Evolutionary conservation across 2,797 vertebrate genomes (phyloP).

Genomic region (Caiman crocodilus): DNA sequence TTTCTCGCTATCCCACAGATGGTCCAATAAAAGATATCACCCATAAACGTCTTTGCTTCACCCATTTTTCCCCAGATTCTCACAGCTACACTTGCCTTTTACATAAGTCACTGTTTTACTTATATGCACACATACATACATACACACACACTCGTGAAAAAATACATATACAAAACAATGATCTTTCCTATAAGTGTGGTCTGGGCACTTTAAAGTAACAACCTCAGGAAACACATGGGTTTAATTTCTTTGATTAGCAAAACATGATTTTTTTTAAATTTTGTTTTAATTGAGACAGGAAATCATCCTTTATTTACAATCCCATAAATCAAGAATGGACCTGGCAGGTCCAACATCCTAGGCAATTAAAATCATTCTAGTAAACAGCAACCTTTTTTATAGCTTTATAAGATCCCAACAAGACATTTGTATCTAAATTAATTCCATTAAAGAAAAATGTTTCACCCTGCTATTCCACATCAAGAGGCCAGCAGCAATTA

Average conservation of each 20-base stretch:
- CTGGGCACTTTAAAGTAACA: background rate
- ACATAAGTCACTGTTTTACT: background rate
- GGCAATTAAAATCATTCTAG: background rate
- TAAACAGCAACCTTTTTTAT: background rate
- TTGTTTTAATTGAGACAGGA: background rate
- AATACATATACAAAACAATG: too few relatives aligned
- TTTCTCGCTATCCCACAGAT: too few relatives aligned
- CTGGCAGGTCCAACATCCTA: background rate
- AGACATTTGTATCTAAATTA: too few relatives aligned
- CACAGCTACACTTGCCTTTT: background rate
- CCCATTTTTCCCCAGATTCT: too few relatives aligned
- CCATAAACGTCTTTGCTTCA: too few relatives aligned
- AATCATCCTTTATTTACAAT: background rate
- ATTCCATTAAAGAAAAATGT: background rate
- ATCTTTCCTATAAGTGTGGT: background rate
- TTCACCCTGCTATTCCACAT: background rate
- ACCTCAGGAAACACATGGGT: background rate
- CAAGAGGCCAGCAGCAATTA: background rate
- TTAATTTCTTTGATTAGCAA: background rate
- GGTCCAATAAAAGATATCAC: background rate
- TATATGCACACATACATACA: too few relatives aligned
- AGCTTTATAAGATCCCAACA: background rate
- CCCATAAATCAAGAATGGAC: background rate
- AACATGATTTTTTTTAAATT: background rate
- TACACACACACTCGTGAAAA: too few relatives aligned